A percentile compares a stretch with the other conserved stretches of the same genome.
Conservation (phyloP, 2,797 vertebrate species). For the Onychomys torridus region DNA sequence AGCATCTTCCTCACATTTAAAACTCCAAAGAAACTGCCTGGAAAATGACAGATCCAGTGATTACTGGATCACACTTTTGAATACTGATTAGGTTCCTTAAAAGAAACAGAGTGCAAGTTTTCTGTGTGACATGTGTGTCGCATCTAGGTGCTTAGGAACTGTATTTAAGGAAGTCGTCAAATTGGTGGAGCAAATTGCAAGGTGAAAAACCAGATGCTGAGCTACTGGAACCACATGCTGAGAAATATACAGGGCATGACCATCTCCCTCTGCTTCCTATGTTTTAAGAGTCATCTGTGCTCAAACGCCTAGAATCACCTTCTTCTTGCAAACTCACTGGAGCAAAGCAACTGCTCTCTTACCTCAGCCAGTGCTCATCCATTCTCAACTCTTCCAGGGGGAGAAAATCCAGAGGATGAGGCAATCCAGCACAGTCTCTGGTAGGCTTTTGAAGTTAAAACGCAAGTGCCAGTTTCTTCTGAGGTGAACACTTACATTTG, state of each 20-base stretch:
- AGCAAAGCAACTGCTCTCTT: not conserved
- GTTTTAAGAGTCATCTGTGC: not conserved
- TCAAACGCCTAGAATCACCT: not conserved
- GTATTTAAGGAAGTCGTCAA: not conserved
- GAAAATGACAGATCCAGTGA: not conserved
- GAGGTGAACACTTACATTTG: not conserved
- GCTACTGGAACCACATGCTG: not conserved
- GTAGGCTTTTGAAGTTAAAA: not conserved
- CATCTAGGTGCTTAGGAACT: not conserved
- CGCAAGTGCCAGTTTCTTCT: not conserved
- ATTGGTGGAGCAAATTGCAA: not conserved
- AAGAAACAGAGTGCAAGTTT: slow-evolving; percentile 1
- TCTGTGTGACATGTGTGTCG: not conserved
- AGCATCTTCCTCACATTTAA: not conserved
- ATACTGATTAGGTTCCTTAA: not conserved
- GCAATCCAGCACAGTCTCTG: not conserved
- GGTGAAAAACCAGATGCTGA: not conserved
- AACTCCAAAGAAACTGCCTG: not conserved
- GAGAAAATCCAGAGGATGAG: not conserved
- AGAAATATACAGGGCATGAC: not conserved
- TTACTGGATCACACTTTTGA: not conserved
- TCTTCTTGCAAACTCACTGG: not conserved
- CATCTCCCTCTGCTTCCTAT: not conserved
- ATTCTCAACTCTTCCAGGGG: not conserved
- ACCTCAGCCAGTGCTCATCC: not conserved